Evolutionary conservation across 1,140 invertebrate species (phyloP).

Genomic region (Thaumatotibia leucotreta): DNA sequence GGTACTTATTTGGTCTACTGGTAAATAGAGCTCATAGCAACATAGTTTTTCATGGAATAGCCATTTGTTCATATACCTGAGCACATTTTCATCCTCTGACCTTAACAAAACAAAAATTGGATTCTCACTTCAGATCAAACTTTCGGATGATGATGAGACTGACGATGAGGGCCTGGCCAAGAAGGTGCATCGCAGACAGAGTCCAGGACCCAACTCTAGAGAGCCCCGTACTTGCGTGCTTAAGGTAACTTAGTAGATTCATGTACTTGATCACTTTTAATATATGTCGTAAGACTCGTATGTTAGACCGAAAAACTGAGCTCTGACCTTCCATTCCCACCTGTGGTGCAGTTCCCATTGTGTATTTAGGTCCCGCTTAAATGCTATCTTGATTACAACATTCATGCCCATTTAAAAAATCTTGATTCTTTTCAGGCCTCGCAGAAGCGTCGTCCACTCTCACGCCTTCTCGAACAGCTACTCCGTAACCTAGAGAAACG

Average conservation of each 20-base stretch:
- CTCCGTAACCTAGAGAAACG: slow-evolving; percentile 91
- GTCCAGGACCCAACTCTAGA: slow-evolving; percentile 62
- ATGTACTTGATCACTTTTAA: too few species aligned
- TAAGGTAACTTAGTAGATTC: slow-evolving; percentile 57
- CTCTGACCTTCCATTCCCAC: too few species aligned
- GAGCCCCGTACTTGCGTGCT: slow-evolving; percentile 70
- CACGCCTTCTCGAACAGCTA: slow-evolving; percentile 90
- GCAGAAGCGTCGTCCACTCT: slow-evolving; percentile 86
- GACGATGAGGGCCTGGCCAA: slow-evolving; percentile 58
- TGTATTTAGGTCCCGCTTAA: too few species aligned
- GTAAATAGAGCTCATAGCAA: too few species aligned
- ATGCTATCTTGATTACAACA: background rate
- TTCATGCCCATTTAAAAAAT: background rate
- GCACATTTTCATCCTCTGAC: too few species aligned
- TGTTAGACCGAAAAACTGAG: too few species aligned
- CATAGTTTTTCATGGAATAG: too few species aligned
- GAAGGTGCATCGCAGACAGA: slow-evolving; percentile 54
- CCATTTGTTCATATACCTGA: too few species aligned
- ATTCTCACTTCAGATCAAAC: slow-evolving; percentile 47
- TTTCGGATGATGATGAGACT: slow-evolving; percentile 67
- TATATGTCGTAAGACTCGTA: too few species aligned
- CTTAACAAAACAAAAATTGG: background rate
- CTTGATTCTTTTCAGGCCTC: slow-evolving; percentile 60
- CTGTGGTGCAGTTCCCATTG: too few species aligned
- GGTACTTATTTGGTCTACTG: too few species aligned